Conservation (phyloP, 2,888 invertebrate genomes). For the Patella caerulea region DNA sequence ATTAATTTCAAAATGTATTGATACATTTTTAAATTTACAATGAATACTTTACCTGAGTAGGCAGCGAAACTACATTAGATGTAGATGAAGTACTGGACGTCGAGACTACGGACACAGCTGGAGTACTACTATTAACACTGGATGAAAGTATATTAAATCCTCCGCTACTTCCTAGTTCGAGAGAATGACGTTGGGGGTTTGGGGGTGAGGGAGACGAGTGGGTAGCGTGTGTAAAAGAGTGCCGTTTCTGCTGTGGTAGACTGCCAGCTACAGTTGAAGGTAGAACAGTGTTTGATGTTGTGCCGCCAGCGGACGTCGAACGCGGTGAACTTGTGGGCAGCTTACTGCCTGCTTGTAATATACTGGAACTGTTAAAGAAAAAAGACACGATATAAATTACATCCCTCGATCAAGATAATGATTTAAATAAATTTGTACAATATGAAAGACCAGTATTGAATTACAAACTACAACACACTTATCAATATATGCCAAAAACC, state of each 20-base stretch:
- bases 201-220: slow-evolving; percentile 48
- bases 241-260: slow-evolving; percentile 50
- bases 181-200: slow-evolving; percentile 49
- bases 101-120: background rate
- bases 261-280: slow-evolving; percentile 20
- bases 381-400: background rate
- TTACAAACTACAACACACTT: too few species aligned
- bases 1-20: too few species aligned
- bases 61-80: slow-evolving; percentile 5
- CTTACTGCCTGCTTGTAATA: background rate
- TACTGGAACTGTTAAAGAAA: background rate
- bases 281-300: slow-evolving; percentile 18
- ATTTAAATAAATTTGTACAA: too few species aligned
- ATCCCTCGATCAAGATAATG: too few species aligned
- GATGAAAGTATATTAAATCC: slow-evolving; percentile 16
- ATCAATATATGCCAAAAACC: too few species aligned
- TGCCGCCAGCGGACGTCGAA: slow-evolving; percentile 13
- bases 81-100: slow-evolving; percentile 1
- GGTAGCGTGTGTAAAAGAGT: slow-evolving; percentile 49
- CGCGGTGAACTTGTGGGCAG: slow-evolving; percentile 1
- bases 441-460: too few species aligned
- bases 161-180: slow-evolving; percentile 39
- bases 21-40: too few species aligned
- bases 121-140: background rate
- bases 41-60: background rate